Percentiles rank a stretch among this genome's conserved stretches.
Conservation (phyloP, 2,888 invertebrate species). For the Prenolepis imparis region DNA sequence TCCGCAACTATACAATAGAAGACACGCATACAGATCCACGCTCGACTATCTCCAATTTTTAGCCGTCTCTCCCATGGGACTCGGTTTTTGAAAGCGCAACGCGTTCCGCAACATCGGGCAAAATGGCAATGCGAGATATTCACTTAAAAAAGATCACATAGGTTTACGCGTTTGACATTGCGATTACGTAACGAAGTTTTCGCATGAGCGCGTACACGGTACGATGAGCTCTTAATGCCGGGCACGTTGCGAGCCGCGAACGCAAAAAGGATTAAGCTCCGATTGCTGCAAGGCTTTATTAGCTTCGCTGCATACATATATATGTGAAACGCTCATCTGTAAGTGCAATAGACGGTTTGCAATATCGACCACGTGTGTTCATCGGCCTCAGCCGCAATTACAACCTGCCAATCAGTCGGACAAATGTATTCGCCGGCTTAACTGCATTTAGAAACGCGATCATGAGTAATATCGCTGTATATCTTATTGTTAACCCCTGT, state of each 20-base stretch:
- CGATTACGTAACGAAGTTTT: conserved; percentile 60
- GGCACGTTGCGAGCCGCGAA: conserved; percentile 39
- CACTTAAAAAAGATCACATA: conserved; percentile 33
- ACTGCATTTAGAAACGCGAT: conserved; percentile 34
- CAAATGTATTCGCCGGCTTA: conserved; percentile 48
- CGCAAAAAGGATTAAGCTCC: conserved; percentile 45
- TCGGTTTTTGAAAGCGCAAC: conserved; percentile 28
- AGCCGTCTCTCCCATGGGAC: not conserved
- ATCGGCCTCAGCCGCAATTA: conserved; percentile 43
- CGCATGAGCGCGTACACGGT: conserved; percentile 37
- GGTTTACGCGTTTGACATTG: conserved; percentile 48
- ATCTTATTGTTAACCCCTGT: conserved; percentile 34
- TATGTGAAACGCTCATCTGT: conserved; percentile 28
- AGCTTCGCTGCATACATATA: not conserved
- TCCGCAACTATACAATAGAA: not conserved
- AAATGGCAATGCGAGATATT: conserved; percentile 24
- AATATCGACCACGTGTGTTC: conserved; percentile 43
- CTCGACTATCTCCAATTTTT: conserved; percentile 6
- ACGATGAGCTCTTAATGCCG: conserved; percentile 41
- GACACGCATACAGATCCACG: not conserved
- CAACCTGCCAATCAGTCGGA: conserved; percentile 51
- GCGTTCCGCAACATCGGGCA: conserved; percentile 19
- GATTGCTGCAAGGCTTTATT: conserved; percentile 46
- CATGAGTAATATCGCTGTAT: conserved; percentile 43
- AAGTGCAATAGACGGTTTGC: conserved; percentile 40